These are phyloP conservation scores for Hoplostethus atlanticus DNA, from an alignment of 2,797 vertebrate genomes.

Conservation along the genomic window DNA sequence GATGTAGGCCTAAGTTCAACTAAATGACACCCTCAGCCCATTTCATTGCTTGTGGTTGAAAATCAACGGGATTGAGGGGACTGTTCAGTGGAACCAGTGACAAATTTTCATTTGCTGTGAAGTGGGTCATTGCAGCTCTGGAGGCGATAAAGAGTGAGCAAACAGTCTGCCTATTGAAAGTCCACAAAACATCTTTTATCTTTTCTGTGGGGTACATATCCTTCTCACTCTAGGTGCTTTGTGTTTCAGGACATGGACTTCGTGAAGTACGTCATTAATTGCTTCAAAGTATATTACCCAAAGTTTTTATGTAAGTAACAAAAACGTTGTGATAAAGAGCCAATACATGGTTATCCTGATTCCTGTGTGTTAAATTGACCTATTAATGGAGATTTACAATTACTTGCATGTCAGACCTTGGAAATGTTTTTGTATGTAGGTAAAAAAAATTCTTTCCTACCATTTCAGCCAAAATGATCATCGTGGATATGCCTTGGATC, in stretches of 20 bases:
- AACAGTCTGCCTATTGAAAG: slow-evolving; percentile 37
- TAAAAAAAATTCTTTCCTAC: slow-evolving; percentile 8
- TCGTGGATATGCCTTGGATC: slow-evolving; percentile 99
- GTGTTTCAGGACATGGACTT: slow-evolving; percentile 97
- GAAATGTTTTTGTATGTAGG: background rate
- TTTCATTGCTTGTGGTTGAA: background rate
- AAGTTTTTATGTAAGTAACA: slow-evolving; percentile 96
- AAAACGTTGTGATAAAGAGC: background rate
- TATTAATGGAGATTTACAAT: background rate
- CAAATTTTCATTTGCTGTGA: slow-evolving; percentile 50
- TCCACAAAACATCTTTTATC: slow-evolving; percentile 25
- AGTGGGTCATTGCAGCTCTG: slow-evolving; percentile 54
- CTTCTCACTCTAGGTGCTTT: slow-evolving; percentile 37
- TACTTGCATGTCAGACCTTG: background rate
- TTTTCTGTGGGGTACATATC: slow-evolving; percentile 11
- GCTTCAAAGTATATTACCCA: slow-evolving; percentile 98
- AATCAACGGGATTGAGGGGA: slow-evolving; percentile 1
- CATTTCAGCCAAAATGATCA: slow-evolving; percentile 95
- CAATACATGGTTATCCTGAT: slow-evolving; percentile 1
- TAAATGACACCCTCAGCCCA: slow-evolving; percentile 1
- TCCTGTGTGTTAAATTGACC: background rate
- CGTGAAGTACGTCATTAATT: slow-evolving; percentile 94
- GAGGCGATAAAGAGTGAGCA: slow-evolving; percentile 39
- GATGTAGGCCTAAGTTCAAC: background rate
- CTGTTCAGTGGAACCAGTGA: slow-evolving; percentile 32